Percentiles rank a stretch among this genome's conserved stretches.
Evolutionary conservation across 2,888 invertebrate species (phyloP).

Genomic region (Pseudoips prasinana): DNA sequence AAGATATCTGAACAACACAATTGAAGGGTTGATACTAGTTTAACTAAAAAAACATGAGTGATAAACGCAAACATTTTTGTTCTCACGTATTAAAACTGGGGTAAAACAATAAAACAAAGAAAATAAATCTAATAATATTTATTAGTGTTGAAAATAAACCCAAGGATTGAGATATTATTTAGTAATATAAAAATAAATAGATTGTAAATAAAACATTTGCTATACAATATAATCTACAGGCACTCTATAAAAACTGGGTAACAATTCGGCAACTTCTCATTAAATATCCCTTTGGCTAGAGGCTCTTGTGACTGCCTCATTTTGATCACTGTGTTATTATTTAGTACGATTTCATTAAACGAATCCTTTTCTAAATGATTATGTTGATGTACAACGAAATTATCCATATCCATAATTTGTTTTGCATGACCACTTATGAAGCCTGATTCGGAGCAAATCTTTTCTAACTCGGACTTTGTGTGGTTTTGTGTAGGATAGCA

Average conservation of each 20-base stretch:
- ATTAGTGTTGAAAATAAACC: too few relatives aligned
- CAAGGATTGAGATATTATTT: too few relatives aligned
- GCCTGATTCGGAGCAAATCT: conserved; percentile 84
- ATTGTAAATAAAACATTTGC: neutral
- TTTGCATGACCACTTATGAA: conserved; percentile 80
- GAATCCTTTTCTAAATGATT: conserved; percentile 55
- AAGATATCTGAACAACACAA: too few relatives aligned
- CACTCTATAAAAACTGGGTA: conserved; percentile 76
- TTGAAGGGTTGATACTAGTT: too few relatives aligned
- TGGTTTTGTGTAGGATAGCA: conserved; percentile 82
- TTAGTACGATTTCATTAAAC: conserved; percentile 62
- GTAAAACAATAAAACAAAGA: too few relatives aligned
- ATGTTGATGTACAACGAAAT: conserved; percentile 40
- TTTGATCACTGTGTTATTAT: conserved; percentile 61
- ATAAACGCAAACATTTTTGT: too few relatives aligned
- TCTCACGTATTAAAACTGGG: too few relatives aligned
- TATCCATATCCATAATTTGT: conserved; percentile 48
- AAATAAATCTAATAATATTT: too few relatives aligned
- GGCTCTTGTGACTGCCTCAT: conserved; percentile 62
- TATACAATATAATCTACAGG: conserved; percentile 25
- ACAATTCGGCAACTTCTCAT: conserved; percentile 51
- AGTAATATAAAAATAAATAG: neutral
- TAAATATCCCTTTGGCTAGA: conserved; percentile 54
- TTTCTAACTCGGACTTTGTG: conserved; percentile 78
- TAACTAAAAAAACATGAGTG: too few relatives aligned